These are phyloP conservation scores for Telenomus remus DNA, from an alignment of 1,140 invertebrate genomes.

Conservation along the genomic window DNA sequence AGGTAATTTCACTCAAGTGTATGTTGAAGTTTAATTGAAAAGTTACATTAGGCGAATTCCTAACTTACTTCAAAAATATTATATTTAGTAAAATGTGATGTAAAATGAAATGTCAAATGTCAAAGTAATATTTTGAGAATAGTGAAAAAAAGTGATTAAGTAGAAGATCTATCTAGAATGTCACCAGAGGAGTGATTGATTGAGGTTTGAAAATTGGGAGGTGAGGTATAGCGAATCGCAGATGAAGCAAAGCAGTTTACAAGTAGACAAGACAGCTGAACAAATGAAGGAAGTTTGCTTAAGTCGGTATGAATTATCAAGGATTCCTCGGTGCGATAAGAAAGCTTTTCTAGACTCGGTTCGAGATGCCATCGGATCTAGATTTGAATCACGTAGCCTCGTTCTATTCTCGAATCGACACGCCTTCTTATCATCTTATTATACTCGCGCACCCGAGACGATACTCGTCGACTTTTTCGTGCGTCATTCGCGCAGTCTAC, in stretches of 20 bases:
- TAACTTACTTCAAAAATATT: too few relatives aligned
- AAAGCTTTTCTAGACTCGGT: conserved; percentile 58
- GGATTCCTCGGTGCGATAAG: conserved; percentile 66
- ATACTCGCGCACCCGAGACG: conserved; percentile 26
- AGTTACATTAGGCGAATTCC: too few relatives aligned
- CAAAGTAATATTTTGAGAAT: too few relatives aligned
- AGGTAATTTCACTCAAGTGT: too few relatives aligned
- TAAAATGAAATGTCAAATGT: too few relatives aligned
- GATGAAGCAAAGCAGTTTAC: neutral
- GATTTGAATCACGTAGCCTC: conserved; percentile 73
- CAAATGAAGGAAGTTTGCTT: conserved; percentile 32
- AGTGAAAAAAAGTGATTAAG: too few relatives aligned
- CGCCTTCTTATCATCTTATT: conserved; percentile 55
- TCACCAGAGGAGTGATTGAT: too few relatives aligned
- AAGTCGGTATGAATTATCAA: conserved; percentile 56
- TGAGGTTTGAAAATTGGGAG: too few relatives aligned
- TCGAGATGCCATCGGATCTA: conserved; percentile 69
- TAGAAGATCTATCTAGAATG: too few relatives aligned
- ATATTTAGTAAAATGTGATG: too few relatives aligned
- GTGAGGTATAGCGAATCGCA: too few relatives aligned
- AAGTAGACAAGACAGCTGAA: conserved; percentile 9
- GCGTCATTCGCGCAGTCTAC: conserved; percentile 31
- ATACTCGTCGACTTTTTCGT: conserved; percentile 36
- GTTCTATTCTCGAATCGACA: conserved; percentile 55
- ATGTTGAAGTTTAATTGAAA: too few relatives aligned